Percentiles rank a stretch among this genome's conserved stretches.
These are phyloP conservation scores for Palaemon carinicauda DNA, from an alignment of 1,140 invertebrate genomes.

Conservation along the genomic window DNA sequence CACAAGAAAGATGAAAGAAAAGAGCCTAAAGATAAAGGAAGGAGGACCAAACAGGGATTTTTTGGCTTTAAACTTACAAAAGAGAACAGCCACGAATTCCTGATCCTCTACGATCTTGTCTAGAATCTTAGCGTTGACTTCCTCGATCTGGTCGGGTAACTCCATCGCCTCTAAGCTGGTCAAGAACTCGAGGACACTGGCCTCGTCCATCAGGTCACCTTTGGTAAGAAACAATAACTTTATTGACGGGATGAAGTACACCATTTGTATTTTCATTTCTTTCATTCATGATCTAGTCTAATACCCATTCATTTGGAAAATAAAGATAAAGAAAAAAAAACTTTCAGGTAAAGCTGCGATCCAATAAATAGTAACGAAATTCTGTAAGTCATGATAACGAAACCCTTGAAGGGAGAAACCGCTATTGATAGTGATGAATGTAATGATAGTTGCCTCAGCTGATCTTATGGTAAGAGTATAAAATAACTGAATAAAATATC, in stretches of 20 bases:
- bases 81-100: conserved; percentile 90
- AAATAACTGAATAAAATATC: no score
- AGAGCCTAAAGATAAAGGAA: background rate
- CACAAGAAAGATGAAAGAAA: background rate
- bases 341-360: no score
- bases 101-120: conserved; percentile 91
- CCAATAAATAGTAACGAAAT: no score
- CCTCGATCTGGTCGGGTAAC: conserved; percentile 92
- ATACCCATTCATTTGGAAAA: no score
- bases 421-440: no score
- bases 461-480: no score
- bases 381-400: no score
- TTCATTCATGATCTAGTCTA: no score
- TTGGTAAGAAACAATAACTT: conserved; percentile 9
- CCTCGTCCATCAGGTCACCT: conserved; percentile 95
- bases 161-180: conserved; percentile 94
- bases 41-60: background rate
- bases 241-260: background rate
- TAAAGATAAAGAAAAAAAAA: no score
- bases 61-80: conserved; percentile 80
- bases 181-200: conserved; percentile 87
- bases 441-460: no score
- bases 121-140: conserved; percentile 91
- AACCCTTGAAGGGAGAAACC: no score
- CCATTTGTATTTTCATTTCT: no score